Evolutionary conservation across 2,888 invertebrate species (phyloP).

Genomic region (Bugulina stolonifera): DNA sequence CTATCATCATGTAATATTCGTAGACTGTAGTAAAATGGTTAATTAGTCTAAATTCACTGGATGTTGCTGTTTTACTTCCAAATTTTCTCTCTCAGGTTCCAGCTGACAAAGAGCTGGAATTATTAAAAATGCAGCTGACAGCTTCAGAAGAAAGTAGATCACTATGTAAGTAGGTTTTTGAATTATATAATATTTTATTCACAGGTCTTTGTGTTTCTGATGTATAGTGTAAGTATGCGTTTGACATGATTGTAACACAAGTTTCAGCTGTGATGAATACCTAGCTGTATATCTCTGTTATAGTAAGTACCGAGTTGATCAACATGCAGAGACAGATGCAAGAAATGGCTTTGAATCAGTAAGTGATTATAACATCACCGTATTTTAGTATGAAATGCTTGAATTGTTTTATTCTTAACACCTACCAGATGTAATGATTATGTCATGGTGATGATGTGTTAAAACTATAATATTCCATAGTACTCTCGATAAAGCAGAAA

Average conservation of each 20-base stretch:
- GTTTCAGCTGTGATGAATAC: too few species aligned
- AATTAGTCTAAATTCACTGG: too few species aligned
- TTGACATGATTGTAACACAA: too few species aligned
- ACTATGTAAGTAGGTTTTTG: constrained; percentile 48
- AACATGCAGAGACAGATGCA: constrained; percentile 26
- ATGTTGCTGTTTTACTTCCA: too few species aligned
- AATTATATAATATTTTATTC: neutral
- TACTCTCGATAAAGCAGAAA: too few species aligned
- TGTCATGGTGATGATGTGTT: neutral
- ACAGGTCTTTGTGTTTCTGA: too few species aligned
- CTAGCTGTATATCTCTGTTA: neutral
- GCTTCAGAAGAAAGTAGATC: constrained; percentile 56
- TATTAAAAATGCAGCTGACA: constrained; percentile 53
- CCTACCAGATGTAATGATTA: too few species aligned
- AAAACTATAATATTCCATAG: neutral
- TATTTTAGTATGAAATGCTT: too few species aligned
- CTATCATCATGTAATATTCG: neutral
- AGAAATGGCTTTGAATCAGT: constrained; percentile 26
- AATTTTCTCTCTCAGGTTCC: too few species aligned
- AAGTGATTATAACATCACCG: neutral
- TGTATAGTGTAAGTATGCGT: too few species aligned
- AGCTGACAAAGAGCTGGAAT: constrained; percentile 41
- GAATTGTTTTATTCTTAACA: too few species aligned
- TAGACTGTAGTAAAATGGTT: neutral
- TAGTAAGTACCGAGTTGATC: constrained; percentile 15